Base-by-base conservation (phyloP, 2,888 invertebrate species). In the Lepidocyrtinus sp. region DNA sequence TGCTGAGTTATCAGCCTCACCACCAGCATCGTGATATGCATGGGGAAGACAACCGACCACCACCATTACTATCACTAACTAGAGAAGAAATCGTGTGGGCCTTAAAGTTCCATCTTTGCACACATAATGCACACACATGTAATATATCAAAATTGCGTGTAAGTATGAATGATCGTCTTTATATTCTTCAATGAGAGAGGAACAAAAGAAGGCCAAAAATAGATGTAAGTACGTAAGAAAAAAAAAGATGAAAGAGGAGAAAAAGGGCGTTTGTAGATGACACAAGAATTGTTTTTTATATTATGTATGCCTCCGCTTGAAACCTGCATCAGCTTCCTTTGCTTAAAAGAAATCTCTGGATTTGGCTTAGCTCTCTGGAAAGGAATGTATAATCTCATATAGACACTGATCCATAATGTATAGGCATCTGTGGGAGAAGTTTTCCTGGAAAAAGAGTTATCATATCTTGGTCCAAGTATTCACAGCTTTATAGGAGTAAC, bases 261-360 rank as follows among this genome's bases (percentile, higher is more conserved):
- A 5, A 63, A 69, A 69, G 69, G 69, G 69, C 46, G 69, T 69
- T 69, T 71, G 71, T 22, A 62, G 62, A 71, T 61, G 71, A 61
- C 27, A 71, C 45, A 59, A 59, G 62, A 62, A 71, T 71, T 62
- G 62, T 69, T 61, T 71, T 71, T 46, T 71, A 36, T 27, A 36
- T 45, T 61, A 59, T 59, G 21, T 21, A 59, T 59, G 12, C n/a
- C n/a, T n/a, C n/a, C n/a, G n/a, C n/a, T n/a, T n/a, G n/a, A n/a
- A n/a, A n/a, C n/a, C n/a, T n/a, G n/a, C n/a, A n/a, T 9, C 7
- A 36, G 36, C 36, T 12, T 36, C 36, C 36, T 36, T 36, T 36
- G 12, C 36, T 36, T 36, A 9, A 5, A 36, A 9, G 36, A n/a
- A n/a, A n/a, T n/a, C n/a, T n/a, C n/a, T n/a, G n/a, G n/a, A n/a